A percentile compares a stretch with the other conserved stretches of the same genome.
Conservation (phyloP, 2,797 vertebrate genomes). For the Phaenicophaeus curvirostris region DNA sequence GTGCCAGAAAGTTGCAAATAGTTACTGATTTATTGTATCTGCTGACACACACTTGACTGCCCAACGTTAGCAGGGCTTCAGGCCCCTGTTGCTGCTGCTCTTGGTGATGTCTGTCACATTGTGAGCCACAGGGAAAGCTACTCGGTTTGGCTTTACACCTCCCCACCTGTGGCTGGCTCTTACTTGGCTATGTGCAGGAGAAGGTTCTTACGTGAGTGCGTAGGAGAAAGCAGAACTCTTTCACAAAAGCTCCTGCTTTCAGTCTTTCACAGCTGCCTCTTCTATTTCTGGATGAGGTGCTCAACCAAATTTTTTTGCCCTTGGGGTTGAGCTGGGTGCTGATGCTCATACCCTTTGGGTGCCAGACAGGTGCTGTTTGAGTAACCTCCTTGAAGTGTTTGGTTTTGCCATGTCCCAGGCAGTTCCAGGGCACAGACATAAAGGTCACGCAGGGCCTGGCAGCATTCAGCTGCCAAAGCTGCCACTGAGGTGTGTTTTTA, state of each 20-base stretch:
- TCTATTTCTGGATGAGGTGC: not conserved
- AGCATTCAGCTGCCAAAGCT: not conserved
- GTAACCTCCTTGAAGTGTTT: not conserved
- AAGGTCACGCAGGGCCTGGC: not conserved
- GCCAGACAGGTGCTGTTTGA: not conserved
- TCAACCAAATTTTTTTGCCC: not conserved
- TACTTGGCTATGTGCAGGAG: not conserved
- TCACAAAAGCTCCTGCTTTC: not conserved
- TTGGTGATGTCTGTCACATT: not conserved
- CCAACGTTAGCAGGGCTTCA: not conserved
- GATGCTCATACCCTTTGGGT: accelerated
- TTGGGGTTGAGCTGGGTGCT: not conserved
- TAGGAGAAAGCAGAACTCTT: not conserved
- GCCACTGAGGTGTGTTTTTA: not conserved
- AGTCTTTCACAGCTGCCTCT: not conserved
- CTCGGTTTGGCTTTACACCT: not conserved
- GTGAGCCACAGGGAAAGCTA: not conserved
- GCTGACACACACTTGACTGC: not conserved
- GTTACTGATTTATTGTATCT: not conserved
- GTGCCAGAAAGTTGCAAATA: not conserved
- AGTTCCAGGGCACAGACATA: not conserved
- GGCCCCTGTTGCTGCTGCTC: not conserved
- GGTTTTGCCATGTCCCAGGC: not conserved
- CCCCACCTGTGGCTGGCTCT: no score
- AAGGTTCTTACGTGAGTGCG: not conserved